Evolutionary conservation across 1,140 invertebrate genomes (phyloP).

Genomic region (Drosophila quadrilineata): DNA sequence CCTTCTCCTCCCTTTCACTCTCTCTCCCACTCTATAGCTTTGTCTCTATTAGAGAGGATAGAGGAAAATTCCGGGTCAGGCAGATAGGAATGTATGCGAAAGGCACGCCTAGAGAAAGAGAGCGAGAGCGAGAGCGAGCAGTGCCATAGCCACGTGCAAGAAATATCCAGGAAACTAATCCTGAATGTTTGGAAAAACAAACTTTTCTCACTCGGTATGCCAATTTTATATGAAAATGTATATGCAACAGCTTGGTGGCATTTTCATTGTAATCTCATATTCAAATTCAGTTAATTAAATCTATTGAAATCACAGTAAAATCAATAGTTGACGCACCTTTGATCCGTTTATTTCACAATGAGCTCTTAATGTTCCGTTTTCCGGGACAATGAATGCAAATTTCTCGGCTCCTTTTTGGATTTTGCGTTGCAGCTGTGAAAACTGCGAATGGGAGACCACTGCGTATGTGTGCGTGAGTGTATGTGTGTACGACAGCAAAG

Average conservation of each 20-base stretch:
- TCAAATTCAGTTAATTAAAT: neutral
- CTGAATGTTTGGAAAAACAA: neutral
- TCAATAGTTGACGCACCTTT: conserved; percentile 53
- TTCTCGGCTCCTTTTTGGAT: conserved; percentile 55
- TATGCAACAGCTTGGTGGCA: conserved; percentile 40
- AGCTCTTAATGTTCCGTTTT: conserved; percentile 7
- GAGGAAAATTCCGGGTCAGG: neutral
- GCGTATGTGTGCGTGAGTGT: conserved; percentile 24
- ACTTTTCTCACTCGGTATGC: neutral
- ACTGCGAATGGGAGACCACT: conserved; percentile 43
- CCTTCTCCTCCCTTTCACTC: neutral
- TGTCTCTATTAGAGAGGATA: neutral
- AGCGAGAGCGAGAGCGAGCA: too few relatives aligned
- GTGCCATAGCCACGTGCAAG: conserved; percentile 15
- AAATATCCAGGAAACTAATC: conserved; percentile 10
- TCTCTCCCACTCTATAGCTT: neutral
- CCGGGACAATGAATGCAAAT: conserved; percentile 17
- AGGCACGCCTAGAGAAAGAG: conserved; percentile 20
- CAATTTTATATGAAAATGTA: neutral
- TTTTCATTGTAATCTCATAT: conserved; percentile 2
- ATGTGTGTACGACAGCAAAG: conserved; percentile 43
- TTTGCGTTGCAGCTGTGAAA: conserved; percentile 76
- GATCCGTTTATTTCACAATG: neutral
- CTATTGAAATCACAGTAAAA: conserved; percentile 22
- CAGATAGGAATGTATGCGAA: conserved; percentile 6